Conservation (phyloP, 2,113 vertebrate species). For the Melanerpes formicivorus region DNA sequence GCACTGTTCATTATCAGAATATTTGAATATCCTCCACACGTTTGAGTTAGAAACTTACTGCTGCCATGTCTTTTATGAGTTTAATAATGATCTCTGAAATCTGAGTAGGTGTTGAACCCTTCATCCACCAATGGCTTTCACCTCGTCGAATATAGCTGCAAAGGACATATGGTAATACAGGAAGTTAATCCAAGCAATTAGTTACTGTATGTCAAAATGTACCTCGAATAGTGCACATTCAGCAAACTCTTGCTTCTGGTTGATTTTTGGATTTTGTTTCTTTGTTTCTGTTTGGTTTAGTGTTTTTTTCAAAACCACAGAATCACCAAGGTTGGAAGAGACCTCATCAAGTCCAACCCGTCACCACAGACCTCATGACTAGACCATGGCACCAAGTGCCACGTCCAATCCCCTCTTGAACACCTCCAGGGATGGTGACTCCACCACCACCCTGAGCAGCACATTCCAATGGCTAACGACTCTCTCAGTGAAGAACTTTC, state of each 20-base stretch:
- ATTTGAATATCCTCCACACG: not conserved
- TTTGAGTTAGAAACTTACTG: slow-evolving; percentile 81
- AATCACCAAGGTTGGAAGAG: too few relatives aligned
- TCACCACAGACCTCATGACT: too few relatives aligned
- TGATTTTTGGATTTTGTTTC: not conserved
- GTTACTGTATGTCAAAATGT: not conserved
- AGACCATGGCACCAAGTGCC: too few relatives aligned
- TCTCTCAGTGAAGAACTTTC: too few relatives aligned
- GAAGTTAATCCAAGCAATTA: not conserved
- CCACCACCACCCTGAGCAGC: too few relatives aligned
- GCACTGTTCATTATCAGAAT: not conserved
- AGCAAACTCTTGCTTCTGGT: not conserved
- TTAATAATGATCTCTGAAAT: slow-evolving; percentile 99
- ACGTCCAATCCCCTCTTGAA: too few relatives aligned
- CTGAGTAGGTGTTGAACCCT: slow-evolving; percentile 96
- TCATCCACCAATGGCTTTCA: slow-evolving; percentile 99
- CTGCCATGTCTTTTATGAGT: slow-evolving; percentile 98
- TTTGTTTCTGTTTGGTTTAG: not conserved
- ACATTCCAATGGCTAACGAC: too few relatives aligned
- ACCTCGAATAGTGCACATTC: not conserved
- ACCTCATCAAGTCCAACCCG: too few relatives aligned
- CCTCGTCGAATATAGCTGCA: slow-evolving; percentile 93
- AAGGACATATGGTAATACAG: not conserved
- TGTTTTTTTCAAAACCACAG: not conserved
- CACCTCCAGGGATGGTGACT: too few relatives aligned